Percentiles rank a stretch among this genome's conserved stretches.
Conservation (phyloP, 1,140 invertebrate genomes). For the silkworm (Bombyx mori) region DNA sequence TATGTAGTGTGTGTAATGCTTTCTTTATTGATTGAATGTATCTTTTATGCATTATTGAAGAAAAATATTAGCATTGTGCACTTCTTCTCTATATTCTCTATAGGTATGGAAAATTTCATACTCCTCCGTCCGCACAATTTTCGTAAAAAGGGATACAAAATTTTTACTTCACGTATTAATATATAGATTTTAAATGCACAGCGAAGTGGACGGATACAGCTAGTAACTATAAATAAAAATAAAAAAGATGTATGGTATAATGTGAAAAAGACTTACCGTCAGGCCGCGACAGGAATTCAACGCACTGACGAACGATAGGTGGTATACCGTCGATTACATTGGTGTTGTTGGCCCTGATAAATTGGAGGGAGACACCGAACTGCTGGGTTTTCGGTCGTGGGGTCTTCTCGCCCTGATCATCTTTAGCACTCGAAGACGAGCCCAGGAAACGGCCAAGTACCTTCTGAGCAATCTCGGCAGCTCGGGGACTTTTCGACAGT, state of each 20-base stretch:
- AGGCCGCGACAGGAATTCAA: slow-evolving; percentile 90
- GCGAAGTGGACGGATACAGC: too few relatives aligned
- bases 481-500: slow-evolving; percentile 74
- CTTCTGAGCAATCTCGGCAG: slow-evolving; percentile 29
- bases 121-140: too few relatives aligned
- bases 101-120: too few relatives aligned
- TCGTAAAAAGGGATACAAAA: too few relatives aligned
- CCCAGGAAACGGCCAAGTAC: slow-evolving; percentile 8
- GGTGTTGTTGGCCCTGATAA: slow-evolving; percentile 91
- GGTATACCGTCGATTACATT: slow-evolving; percentile 80
- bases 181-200: too few relatives aligned
- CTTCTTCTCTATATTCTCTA: too few relatives aligned
- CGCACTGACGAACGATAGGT: slow-evolving; percentile 89
- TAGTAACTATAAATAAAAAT: too few relatives aligned
- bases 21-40: too few relatives aligned
- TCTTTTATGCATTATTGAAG: too few relatives aligned
- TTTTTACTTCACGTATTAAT: too few relatives aligned
- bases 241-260: not conserved
- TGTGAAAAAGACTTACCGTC: slow-evolving; percentile 75
- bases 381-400: slow-evolving; percentile 83
- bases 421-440: slow-evolving; percentile 17
- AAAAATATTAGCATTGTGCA: too few relatives aligned
- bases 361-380: slow-evolving; percentile 93
- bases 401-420: slow-evolving; percentile 19
- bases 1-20: too few relatives aligned